Evolutionary conservation across 1,140 invertebrate species (phyloP), one percentile per base, ranked within the genome.

Genomic region (Megathymus violae): DNA sequence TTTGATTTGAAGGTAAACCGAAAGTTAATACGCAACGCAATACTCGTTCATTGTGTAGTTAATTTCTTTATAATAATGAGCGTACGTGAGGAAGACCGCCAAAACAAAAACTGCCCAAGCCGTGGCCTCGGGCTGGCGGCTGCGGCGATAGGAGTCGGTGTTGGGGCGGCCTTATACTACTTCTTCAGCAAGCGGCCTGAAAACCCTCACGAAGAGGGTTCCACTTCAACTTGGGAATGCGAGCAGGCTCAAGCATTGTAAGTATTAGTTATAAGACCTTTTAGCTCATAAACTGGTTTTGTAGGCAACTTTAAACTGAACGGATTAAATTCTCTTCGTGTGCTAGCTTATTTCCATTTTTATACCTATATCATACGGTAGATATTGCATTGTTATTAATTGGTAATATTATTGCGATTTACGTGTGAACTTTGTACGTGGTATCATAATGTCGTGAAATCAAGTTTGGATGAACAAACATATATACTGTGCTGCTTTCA

Each of bases 151-250:
- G 84, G 87, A 17, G 80, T 88, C n/a, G 84, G 85, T 0, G 76
- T 89, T 71, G 85, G 88, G 31, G 85, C 88, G 36, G 85, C 88
- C n/a, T 52, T 90, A 68, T 90, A 88, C 71, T 90, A 90, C 74
- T 81, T 86, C 71, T 82, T 86, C 58, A 85, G 67, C 66, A 86
- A 83, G 63, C 48, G 78, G 25, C 70, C 70, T 15, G 82, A 86
- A 59, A 75, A 81, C 15, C 82, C 85, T 11, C 67, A 80, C 22
- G 44, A 67, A 7, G 73, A 71, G 59, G 85, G 82, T 0, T 80
- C 87, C 1, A 80, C 83, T 0, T 67, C 74, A 7, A 58, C 66
- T 4, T 82, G 80, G 76, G 54, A 64, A 1, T 69, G 50, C 43
- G 78, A 84, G 38, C 63, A 74, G 58, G 61, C 56, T 19, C 69